A percentile compares a stretch with the other conserved stretches of the same genome.
phyloP scores from a whole-genome alignment of 2,797 vertebrate genomes.

The Mastacembelus armatus region DNA sequence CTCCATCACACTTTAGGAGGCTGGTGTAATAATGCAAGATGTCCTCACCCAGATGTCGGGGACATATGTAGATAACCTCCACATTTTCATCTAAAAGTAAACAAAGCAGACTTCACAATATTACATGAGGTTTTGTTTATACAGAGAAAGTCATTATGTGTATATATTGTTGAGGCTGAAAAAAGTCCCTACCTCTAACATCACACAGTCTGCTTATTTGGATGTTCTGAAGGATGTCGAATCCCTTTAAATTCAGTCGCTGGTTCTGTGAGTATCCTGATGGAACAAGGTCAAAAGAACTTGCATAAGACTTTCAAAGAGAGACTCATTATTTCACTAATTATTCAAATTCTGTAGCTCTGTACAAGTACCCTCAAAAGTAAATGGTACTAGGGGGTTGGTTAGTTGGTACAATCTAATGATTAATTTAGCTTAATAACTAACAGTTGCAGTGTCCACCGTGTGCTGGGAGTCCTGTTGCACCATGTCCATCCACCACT shows the following conservation, averaged over 20 bases:
- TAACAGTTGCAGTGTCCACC: conserved; percentile 65
- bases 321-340: conserved; percentile 29
- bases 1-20: conserved; percentile 86
- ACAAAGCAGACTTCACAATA: conserved; percentile 14
- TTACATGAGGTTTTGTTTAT: neutral
- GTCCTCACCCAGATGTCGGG: conserved; percentile 85
- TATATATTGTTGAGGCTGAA: neutral
- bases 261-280: conserved; percentile 85
- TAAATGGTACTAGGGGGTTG: conserved; percentile 10
- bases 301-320: conserved; percentile 29
- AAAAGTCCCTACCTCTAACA: conserved; percentile 81
- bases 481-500: conserved; percentile 65
- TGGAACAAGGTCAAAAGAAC: conserved; percentile 50
- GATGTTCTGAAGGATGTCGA: conserved; percentile 86
- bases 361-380: conserved; percentile 28
- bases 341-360: conserved; percentile 27
- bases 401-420: conserved; percentile 54
- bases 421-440: conserved; percentile 75
- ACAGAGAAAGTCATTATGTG: neutral
- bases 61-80: conserved; percentile 91
- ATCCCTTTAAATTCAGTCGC: conserved; percentile 76
- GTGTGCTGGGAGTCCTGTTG: conserved; percentile 60
- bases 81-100: conserved; percentile 88
- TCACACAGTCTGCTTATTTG: conserved; percentile 92
- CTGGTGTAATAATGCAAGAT: conserved; percentile 87